phyloP scores from a whole-genome alignment of 2,888 invertebrate genomes.

The Quadriops clusia region DNA sequence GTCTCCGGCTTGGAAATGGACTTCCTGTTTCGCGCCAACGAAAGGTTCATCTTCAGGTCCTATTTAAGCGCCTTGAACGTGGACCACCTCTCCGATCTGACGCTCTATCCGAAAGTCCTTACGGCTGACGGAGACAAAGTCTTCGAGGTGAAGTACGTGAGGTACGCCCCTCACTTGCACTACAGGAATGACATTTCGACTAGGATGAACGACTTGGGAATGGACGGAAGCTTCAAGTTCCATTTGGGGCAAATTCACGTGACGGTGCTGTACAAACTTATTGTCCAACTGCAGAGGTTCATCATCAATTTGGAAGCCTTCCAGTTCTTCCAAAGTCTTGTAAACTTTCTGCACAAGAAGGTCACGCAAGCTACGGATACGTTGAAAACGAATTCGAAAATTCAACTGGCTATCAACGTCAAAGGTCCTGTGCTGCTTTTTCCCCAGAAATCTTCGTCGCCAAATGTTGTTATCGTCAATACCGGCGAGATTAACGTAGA shows the following conservation, averaged over 20 bases:
- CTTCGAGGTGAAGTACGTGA: conserved; percentile 64
- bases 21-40: conserved; percentile 65
- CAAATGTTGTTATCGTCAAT: conserved; percentile 64
- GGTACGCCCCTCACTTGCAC: conserved; percentile 48
- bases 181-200: conserved; percentile 40
- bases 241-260: conserved; percentile 60
- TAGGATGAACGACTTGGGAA: conserved; percentile 40
- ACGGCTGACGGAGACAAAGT: conserved; percentile 72
- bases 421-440: conserved; percentile 64
- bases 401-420: conserved; percentile 31
- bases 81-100: conserved; percentile 61
- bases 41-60: conserved; percentile 59
- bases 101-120: conserved; percentile 63
- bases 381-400: conserved; percentile 30
- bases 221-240: conserved; percentile 60
- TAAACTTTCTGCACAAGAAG: conserved; percentile 17
- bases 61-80: conserved; percentile 55
- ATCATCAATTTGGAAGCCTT: conserved; percentile 31
- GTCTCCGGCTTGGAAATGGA: conserved; percentile 59
- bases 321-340: conserved; percentile 23
- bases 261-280: conserved; percentile 52
- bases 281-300: conserved; percentile 48
- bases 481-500: conserved; percentile 66
- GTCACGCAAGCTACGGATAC: conserved; percentile 29
- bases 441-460: conserved; percentile 69